phyloP scores from a whole-genome alignment of 1,140 invertebrate species.

The Drosophila melanogaster region Release_6_plus_ISO1_MT NT_033777.3:17295001-17295500 shows the following conservation, averaged over 20 bases:
- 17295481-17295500: conserved; percentile 42
- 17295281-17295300: conserved; percentile 58
- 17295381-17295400: conserved; percentile 45
- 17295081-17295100: neutral
- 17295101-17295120: too few relatives aligned
- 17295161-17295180: too few relatives aligned
- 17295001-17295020: too few relatives aligned
- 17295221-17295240: conserved; percentile 44
- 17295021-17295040: too few relatives aligned
- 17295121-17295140: neutral
- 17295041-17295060: too few relatives aligned
- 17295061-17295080: too few relatives aligned
- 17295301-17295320: conserved; percentile 51
- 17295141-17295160: too few relatives aligned
- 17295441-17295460: conserved; percentile 28
- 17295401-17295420: conserved; percentile 47
- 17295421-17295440: conserved; percentile 58
- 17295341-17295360: conserved; percentile 1
- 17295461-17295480: conserved; percentile 33
- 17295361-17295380: conserved; percentile 22
- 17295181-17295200: neutral
- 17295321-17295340: conserved; percentile 30
- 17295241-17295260: conserved; percentile 38
- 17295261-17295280: conserved; percentile 53
- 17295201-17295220: conserved; percentile 2